Conservation (phyloP, 92 coral and sea anemone species). For the Pocillopora meandrina region DNA sequence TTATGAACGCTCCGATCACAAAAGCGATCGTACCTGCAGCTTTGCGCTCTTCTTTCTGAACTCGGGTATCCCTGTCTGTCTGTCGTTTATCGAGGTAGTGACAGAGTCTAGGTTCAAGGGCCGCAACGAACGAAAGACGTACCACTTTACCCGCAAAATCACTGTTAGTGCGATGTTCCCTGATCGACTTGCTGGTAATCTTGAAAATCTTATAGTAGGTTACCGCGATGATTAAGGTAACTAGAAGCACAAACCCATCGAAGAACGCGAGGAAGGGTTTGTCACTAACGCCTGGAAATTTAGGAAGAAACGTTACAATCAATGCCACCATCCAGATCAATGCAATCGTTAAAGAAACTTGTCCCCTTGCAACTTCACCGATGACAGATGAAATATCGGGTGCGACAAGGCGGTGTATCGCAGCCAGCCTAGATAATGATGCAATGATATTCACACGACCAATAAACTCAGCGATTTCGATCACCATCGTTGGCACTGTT, state of each 20-base stretch:
- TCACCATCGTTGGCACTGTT: slow-evolving; percentile 55
- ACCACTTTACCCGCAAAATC: slow-evolving; percentile 46
- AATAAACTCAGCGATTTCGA: slow-evolving; percentile 81
- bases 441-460: slow-evolving; percentile 91
- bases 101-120: slow-evolving; percentile 31
- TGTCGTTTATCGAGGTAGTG: slow-evolving; percentile 43
- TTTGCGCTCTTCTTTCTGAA: slow-evolving; percentile 73
- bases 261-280: slow-evolving; percentile 76
- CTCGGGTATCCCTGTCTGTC: slow-evolving; percentile 31
- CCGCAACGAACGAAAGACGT: slow-evolving; percentile 44
- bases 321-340: slow-evolving; percentile 70
- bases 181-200: slow-evolving; percentile 62
- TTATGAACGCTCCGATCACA: slow-evolving; percentile 80
- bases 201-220: slow-evolving; percentile 78
- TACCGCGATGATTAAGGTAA: slow-evolving; percentile 66
- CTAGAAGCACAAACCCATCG: slow-evolving; percentile 73
- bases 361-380: slow-evolving; percentile 69
- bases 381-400: slow-evolving; percentile 76
- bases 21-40: slow-evolving; percentile 92
- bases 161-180: slow-evolving; percentile 8
- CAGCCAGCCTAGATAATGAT: slow-evolving; percentile 83
- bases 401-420: slow-evolving; percentile 71
- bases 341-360: slow-evolving; percentile 55
- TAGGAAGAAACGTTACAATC: slow-evolving; percentile 76
- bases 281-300: slow-evolving; percentile 88